Conservation (phyloP, 2,888 invertebrate species). For the Epistrophella euchroma region DNA sequence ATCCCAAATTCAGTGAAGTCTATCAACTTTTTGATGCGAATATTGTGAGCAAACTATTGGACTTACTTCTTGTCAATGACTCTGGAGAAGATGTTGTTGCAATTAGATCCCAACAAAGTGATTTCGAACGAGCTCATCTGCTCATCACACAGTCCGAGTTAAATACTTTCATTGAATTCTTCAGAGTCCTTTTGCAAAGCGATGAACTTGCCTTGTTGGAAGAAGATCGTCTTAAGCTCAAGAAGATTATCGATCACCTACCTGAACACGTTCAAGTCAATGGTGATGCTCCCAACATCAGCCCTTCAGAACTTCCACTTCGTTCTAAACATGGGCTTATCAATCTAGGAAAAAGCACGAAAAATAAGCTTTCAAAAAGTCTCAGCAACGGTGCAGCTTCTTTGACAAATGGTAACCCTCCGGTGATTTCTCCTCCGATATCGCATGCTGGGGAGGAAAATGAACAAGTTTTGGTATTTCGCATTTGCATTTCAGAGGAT, state of each 20-base stretch:
- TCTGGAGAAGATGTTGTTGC: conserved; percentile 83
- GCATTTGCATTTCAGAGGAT: conserved; percentile 86
- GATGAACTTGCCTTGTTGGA: conserved; percentile 80
- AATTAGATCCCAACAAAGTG: conserved; percentile 84
- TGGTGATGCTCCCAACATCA: conserved; percentile 71
- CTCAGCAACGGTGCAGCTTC: conserved; percentile 78
- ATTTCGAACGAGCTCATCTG: conserved; percentile 87
- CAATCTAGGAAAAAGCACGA: conserved; percentile 82
- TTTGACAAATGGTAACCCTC: conserved; percentile 74
- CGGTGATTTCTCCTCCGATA: conserved; percentile 77
- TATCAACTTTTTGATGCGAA: conserved; percentile 92
- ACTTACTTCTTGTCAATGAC: conserved; percentile 86
- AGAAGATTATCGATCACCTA: conserved; percentile 84
- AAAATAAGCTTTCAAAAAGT: conserved; percentile 82
- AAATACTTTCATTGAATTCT: conserved; percentile 86
- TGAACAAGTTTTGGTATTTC: conserved; percentile 88
- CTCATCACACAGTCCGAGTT: conserved; percentile 89
- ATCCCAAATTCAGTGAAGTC: conserved; percentile 89
- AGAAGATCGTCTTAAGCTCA: conserved; percentile 84
- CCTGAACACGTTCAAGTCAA: conserved; percentile 80
- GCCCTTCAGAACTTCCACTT: conserved; percentile 34
- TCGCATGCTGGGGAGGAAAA: conserved; percentile 78
- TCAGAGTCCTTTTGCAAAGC: conserved; percentile 84
- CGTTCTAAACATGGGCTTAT: conserved; percentile 81
- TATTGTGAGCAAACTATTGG: conserved; percentile 91